Evolutionary conservation across 2,888 invertebrate genomes (phyloP).

Genomic region (Hirtodrosophila duncani): DNA sequence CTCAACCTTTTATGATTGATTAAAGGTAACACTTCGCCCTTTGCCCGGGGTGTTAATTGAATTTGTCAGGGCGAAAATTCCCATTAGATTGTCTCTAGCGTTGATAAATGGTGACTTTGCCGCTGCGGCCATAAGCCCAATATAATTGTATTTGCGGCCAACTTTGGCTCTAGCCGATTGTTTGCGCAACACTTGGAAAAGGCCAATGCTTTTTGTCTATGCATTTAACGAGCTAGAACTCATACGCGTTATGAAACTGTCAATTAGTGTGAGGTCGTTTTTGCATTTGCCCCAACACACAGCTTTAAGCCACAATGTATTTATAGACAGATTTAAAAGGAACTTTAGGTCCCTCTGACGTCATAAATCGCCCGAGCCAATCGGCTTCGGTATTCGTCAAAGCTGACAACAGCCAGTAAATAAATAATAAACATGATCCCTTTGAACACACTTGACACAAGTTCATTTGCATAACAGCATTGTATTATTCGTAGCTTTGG

Average conservation of each 20-base stretch:
- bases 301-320: slow-evolving; percentile 46
- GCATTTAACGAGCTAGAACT: slow-evolving; percentile 50
- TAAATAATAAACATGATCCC: slow-evolving; percentile 69
- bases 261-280: slow-evolving; percentile 67
- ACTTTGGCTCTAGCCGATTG: slow-evolving; percentile 35
- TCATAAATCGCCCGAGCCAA: slow-evolving; percentile 22
- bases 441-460: slow-evolving; percentile 55
- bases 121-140: slow-evolving; percentile 9
- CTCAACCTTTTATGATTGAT: slow-evolving; percentile 48
- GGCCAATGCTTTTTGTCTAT: slow-evolving; percentile 18
- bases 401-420: slow-evolving; percentile 65
- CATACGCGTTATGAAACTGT: slow-evolving; percentile 61
- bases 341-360: slow-evolving; percentile 15
- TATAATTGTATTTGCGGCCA: slow-evolving; percentile 43
- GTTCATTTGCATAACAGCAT: slow-evolving; percentile 62
- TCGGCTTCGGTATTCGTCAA: slow-evolving; percentile 28
- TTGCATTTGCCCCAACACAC: slow-evolving; percentile 11
- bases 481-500: no score
- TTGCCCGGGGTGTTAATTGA: slow-evolving; percentile 44
- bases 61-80: slow-evolving; percentile 20
- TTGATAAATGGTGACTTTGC: slow-evolving; percentile 50
- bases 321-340: neutral
- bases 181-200: slow-evolving; percentile 61
- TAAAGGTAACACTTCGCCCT: slow-evolving; percentile 23
- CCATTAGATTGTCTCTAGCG: neutral